Evolutionary conservation across 2,113 vertebrate species (phyloP).

Genomic region (Xenotilapia longispinis): DNA sequence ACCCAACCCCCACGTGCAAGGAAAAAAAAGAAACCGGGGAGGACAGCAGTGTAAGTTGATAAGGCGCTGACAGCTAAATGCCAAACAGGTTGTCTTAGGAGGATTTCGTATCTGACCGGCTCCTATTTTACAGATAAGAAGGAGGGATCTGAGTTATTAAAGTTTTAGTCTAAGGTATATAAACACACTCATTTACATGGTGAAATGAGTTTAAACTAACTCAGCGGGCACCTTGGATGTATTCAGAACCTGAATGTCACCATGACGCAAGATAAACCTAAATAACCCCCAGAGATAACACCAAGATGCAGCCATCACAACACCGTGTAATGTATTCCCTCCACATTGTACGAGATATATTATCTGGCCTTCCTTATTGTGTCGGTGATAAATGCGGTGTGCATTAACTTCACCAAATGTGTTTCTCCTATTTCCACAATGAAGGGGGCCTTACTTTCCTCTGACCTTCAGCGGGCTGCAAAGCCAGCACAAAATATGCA

Average conservation of each 20-base stretch:
- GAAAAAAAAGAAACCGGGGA: not conserved
- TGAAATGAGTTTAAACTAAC: conserved; percentile 34
- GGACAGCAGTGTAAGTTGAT: conserved; percentile 3
- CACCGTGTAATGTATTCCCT: conserved; percentile 46
- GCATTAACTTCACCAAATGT: conserved; percentile 61
- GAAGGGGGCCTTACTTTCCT: conserved; percentile 60
- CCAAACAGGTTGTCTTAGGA: conserved; percentile 41
- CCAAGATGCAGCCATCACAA: conserved; percentile 46
- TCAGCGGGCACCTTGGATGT: conserved; percentile 47
- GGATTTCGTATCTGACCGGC: conserved; percentile 34
- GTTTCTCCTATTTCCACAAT: conserved; percentile 66
- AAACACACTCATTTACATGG: conserved; percentile 26
- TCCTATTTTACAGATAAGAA: conserved; percentile 43
- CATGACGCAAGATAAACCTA: conserved; percentile 47
- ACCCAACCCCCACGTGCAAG: conserved; percentile 30
- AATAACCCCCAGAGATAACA: conserved; percentile 38
- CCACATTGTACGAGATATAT: conserved; percentile 55
- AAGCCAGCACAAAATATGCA: conserved; percentile 79
- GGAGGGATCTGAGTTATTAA: conserved; percentile 33
- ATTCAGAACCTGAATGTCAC: conserved; percentile 43
- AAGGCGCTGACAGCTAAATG: conserved; percentile 48
- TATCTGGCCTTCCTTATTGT: conserved; percentile 61
- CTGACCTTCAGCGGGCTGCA: conserved; percentile 76
- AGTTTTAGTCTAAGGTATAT: conserved; percentile 2
- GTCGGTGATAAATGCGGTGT: conserved; percentile 68